These are phyloP conservation scores for Minunthozetes semirufus DNA, from an alignment of 2,888 invertebrate genomes.

Conservation along the genomic window DNA sequence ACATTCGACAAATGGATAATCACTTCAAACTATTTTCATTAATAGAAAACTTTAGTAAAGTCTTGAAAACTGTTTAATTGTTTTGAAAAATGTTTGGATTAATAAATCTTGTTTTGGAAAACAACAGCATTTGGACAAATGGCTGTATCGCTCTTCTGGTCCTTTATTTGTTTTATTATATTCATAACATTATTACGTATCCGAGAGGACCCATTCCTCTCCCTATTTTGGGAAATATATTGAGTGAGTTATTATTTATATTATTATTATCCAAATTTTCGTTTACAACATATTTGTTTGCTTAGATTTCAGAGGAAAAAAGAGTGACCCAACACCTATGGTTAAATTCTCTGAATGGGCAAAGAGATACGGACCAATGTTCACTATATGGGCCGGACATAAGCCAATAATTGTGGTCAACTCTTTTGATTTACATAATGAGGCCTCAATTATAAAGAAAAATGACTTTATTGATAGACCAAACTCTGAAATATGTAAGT, in stretches of 20 bases:
- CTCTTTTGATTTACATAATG: slow-evolving; percentile 41
- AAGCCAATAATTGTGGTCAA: slow-evolving; percentile 40
- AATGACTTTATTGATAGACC: slow-evolving; percentile 20
- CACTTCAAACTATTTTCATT: no score
- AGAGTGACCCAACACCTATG: neutral
- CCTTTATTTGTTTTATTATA: neutral
- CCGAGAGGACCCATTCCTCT: slow-evolving; percentile 3
- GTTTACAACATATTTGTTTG: no score
- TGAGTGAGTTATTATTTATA: slow-evolving; percentile 3
- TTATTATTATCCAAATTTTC: neutral
- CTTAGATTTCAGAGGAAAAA: neutral
- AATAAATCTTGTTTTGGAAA: no score
- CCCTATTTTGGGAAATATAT: neutral
- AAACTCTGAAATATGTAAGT: neutral
- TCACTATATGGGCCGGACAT: slow-evolving; percentile 42
- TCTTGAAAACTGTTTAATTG: no score
- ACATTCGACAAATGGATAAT: no score
- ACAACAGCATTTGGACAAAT: no score
- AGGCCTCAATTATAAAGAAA: slow-evolving; percentile 39
- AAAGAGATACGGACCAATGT: slow-evolving; percentile 43
- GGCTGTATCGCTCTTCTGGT: neutral
- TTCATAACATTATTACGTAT: neutral
- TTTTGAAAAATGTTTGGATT: no score
- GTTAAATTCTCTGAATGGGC: slow-evolving; percentile 38
- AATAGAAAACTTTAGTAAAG: no score